Base-by-base conservation (phyloP, 2,113 vertebrate species). In the Copsychus sechellarum region DNA sequence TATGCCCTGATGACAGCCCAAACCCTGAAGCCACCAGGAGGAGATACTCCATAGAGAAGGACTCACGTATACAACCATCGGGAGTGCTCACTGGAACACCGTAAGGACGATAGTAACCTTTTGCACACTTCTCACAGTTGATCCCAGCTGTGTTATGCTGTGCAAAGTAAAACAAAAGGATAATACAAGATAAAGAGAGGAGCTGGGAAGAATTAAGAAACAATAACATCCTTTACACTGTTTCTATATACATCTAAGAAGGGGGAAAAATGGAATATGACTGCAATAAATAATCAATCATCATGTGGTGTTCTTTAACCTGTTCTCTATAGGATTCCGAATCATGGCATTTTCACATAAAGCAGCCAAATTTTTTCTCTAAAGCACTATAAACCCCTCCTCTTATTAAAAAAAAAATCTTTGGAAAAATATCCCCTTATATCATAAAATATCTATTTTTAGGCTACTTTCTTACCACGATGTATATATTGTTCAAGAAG, bases 81-180 rank as follows among this genome's bases (percentile, higher is more conserved):
- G 97, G 97, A 76, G 98, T 98, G 14, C 97, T 97, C 2, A 91
- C 81, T 5, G 98, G 96, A 34, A 98, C 87, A 18, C 98, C 97
- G 0, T 97, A 83, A 13, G 98, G 98, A 76, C 99, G 98, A 84
- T 98, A 99, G 95, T 98, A 99, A 67, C 99, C 99, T 43, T 97
- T 90, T 11, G 94, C 92, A 94, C 99, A 99, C 62, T 66, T 94
- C 89, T 99, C 99, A 97, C 99, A 99, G 97, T 99, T 99, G 78
- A 99, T 83, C 43, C 99, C 99, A 17, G 98, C 98, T 25, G 99
- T 99, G 97, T 99, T 98, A 93, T 99, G 99, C 99, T 99, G 47
- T 45, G 53, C 45, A 88, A 64, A 93, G 95, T 72, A 83, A 86
- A 95, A 69, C 24, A 92, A 57, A 93, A 92, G 15, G 56, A 80